Percentiles rank a stretch among this genome's conserved stretches.
These are phyloP conservation scores for Arothron firmamentum DNA, from an alignment of 2,113 vertebrate species.

Conservation along the genomic window DNA sequence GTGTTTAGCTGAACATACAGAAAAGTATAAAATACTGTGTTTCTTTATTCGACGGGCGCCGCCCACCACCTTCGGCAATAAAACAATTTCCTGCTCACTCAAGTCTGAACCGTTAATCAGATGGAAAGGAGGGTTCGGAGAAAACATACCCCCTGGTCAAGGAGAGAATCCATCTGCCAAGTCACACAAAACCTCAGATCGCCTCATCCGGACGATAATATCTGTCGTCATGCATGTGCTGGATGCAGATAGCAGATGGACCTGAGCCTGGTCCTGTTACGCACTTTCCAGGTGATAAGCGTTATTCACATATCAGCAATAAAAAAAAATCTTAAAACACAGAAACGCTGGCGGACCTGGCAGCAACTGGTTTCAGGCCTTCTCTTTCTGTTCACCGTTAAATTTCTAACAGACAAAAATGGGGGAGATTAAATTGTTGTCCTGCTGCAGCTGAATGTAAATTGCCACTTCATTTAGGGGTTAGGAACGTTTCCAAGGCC, in stretches of 20 bases:
- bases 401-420: conserved; percentile 1
- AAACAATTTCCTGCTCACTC: conserved; percentile 53
- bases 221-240: conserved; percentile 43
- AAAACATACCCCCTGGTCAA: conserved; percentile 59
- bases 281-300: conserved; percentile 61
- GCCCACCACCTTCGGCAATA: conserved; percentile 39
- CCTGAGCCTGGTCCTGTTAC: conserved; percentile 43
- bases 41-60: neutral
- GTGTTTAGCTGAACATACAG: conserved; percentile 28
- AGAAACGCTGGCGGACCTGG: neutral
- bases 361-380: too few relatives aligned
- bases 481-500: conserved; percentile 20
- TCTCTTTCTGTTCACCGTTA: too few relatives aligned
- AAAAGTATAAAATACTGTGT: neutral
- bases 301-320: conserved; percentile 40
- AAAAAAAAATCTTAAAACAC: neutral
- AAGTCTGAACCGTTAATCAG: conserved; percentile 54
- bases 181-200: conserved; percentile 69
- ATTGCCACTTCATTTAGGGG: conserved; percentile 23
- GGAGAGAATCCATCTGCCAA: conserved; percentile 61
- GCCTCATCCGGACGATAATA: conserved; percentile 60
- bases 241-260: conserved; percentile 65
- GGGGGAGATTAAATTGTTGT: conserved; percentile 17
- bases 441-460: conserved; percentile 34
- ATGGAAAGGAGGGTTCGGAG: conserved; percentile 43